phyloP scores from a whole-genome alignment of 1,140 invertebrate genomes.

The Macrosteles quadrilineatus region DNA sequence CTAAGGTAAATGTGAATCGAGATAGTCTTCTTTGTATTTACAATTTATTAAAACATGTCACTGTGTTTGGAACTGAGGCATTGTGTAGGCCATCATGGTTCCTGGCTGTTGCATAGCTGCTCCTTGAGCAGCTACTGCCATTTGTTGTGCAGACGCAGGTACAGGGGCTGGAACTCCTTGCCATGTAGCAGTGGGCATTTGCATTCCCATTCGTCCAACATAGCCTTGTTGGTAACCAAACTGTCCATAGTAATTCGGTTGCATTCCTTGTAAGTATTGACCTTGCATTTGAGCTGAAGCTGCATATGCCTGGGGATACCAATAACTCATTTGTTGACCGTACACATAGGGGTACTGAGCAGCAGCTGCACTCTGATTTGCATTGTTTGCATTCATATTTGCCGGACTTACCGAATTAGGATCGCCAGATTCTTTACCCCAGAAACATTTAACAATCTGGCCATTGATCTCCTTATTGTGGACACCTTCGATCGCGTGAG shows the following conservation, averaged over 20 bases:
- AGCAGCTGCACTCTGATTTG: conserved; percentile 49
- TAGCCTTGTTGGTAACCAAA: conserved; percentile 53
- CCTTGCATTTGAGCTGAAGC: conserved; percentile 59
- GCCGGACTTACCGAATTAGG: conserved; percentile 60
- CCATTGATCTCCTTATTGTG: conserved; percentile 97
- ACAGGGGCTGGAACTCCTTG: conserved; percentile 34
- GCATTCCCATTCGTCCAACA: conserved; percentile 51
- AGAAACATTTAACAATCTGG: conserved; percentile 97
- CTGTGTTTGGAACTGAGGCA: conserved; percentile 75
- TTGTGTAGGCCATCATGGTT: conserved; percentile 72
- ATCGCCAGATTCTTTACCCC: conserved; percentile 94
- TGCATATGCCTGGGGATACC: conserved; percentile 72
- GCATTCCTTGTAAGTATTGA: conserved; percentile 65
- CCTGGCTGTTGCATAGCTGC: conserved; percentile 53
- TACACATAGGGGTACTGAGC: conserved; percentile 64
- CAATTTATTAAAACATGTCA: conserved; percentile 27
- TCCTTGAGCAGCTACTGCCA: conserved; percentile 43
- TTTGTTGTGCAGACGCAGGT: conserved; percentile 48
- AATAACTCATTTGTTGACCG: conserved; percentile 74
- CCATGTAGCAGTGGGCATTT: conserved; percentile 47
- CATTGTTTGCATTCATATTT: conserved; percentile 57
- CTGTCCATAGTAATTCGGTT: conserved; percentile 57
- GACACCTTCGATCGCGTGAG: conserved; percentile 94
- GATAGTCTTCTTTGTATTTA: conserved; percentile 26
- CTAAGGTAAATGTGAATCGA: conserved; percentile 31